A percentile compares a stretch with the other conserved stretches of the same genome.
These are phyloP conservation scores for Panthera tigris DNA, from an alignment of 2,113 vertebrate genomes.

Conservation along the genomic window DNA sequence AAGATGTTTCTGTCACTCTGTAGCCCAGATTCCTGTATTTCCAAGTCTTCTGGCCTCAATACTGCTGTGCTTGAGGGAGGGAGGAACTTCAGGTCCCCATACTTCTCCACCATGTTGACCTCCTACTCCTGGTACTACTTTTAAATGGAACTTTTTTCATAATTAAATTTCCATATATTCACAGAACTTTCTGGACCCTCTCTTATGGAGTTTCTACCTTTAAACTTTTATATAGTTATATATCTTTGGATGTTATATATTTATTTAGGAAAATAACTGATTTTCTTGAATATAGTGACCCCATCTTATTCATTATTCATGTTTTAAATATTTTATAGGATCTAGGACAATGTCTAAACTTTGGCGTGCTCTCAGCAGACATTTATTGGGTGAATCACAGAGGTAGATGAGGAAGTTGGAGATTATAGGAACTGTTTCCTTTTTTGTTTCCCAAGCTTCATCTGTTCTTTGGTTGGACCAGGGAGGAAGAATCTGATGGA, in stretches of 20 bases:
- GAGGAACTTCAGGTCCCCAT: too few species aligned
- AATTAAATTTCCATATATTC: background rate
- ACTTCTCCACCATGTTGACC: too few species aligned
- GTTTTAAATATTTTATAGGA: background rate
- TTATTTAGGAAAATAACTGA: background rate
- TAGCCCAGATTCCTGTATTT: too few species aligned
- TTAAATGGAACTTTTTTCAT: background rate
- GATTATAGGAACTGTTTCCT: background rate
- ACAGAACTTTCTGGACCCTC: background rate
- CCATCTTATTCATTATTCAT: background rate
- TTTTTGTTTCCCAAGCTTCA: background rate
- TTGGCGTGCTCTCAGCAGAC: background rate
- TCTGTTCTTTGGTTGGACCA: background rate
- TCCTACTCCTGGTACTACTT: background rate
- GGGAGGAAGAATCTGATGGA: background rate
- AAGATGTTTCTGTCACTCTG: too few species aligned
- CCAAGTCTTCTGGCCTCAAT: too few species aligned
- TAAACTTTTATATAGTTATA: background rate
- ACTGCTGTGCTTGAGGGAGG: too few species aligned
- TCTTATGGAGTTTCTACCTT: background rate
- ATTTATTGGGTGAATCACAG: background rate
- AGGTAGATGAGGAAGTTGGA: background rate
- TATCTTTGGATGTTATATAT: background rate
- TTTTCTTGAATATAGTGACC: background rate
- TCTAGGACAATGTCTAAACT: background rate